These are phyloP conservation scores for Leptinotarsa texana DNA, from an alignment of 1,140 invertebrate species.

Conservation along the genomic window DNA sequence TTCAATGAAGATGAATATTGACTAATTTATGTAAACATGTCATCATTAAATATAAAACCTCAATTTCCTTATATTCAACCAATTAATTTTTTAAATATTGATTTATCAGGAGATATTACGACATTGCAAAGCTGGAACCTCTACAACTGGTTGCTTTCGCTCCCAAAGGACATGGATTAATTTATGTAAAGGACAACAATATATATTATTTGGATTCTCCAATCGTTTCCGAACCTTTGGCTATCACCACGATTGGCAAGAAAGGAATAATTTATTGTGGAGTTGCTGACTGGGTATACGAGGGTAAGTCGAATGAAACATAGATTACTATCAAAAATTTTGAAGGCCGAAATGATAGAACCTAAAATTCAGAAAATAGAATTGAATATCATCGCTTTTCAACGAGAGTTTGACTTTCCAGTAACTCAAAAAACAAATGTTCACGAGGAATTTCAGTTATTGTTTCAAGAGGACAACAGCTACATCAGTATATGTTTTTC, in stretches of 20 bases:
- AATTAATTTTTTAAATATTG: neutral
- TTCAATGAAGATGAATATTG: too few species aligned
- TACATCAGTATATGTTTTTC: too few species aligned
- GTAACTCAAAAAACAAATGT: too few species aligned
- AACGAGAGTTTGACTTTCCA: too few species aligned
- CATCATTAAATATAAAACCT: neutral
- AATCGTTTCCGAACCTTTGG: constrained; percentile 26
- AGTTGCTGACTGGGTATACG: constrained; percentile 78
- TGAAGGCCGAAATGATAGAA: too few species aligned
- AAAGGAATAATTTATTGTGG: constrained; percentile 75
- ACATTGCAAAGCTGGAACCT: constrained; percentile 54
- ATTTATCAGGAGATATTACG: constrained; percentile 51
- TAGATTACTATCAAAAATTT: too few species aligned
- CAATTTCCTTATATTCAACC: neutral
- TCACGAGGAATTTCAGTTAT: too few species aligned
- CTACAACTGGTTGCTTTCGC: constrained; percentile 63
- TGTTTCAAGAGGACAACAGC: too few species aligned
- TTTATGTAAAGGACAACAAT: constrained; percentile 78
- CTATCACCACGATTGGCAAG: constrained; percentile 60
- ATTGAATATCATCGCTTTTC: too few species aligned
- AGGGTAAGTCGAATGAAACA: constrained; percentile 48
- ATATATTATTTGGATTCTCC: constrained; percentile 71
- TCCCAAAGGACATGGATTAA: constrained; percentile 65
- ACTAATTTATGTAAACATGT: neutral
- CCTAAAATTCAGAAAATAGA: too few species aligned